A percentile compares a stretch with the other conserved stretches of the same genome.
Evolutionary conservation across 1,140 invertebrate genomes (phyloP).

Genomic region (Lutraria rhynchaena): DNA sequence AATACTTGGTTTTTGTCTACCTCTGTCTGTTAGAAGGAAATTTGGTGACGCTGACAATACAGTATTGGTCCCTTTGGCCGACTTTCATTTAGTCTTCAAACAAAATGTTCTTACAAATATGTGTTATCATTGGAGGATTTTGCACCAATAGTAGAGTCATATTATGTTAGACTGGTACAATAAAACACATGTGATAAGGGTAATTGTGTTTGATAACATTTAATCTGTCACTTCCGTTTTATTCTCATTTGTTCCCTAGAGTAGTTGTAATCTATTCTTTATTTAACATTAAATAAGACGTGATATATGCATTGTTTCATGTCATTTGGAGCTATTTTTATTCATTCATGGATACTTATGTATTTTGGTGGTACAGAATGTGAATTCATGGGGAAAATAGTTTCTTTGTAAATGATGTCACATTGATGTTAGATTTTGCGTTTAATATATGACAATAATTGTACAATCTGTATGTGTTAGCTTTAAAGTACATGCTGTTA

Average conservation of each 20-base stretch:
- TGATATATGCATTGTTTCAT: neutral
- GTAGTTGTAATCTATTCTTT: too few species aligned
- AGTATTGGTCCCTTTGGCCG: neutral
- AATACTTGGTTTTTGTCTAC: neutral
- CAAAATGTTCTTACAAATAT: neutral
- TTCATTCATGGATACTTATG: too few species aligned
- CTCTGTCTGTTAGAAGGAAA: neutral
- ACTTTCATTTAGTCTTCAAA: neutral
- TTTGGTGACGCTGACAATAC: neutral
- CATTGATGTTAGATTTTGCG: too few species aligned
- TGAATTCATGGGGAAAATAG: neutral
- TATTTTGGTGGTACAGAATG: neutral
- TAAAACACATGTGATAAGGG: conserved; percentile 27
- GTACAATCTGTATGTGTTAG: too few species aligned
- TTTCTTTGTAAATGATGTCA: too few species aligned
- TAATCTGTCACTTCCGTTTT: conserved; percentile 40
- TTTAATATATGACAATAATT: too few species aligned
- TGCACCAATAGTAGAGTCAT: neutral
- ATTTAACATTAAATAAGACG: neutral
- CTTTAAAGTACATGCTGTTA: too few species aligned
- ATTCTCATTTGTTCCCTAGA: neutral
- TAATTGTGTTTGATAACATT: conserved; percentile 16
- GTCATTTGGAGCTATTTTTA: neutral
- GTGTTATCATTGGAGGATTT: neutral
- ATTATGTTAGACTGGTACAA: too few species aligned